Percentiles rank a stretch among this genome's conserved stretches.
Conservation (phyloP, 2,888 invertebrate species). For the Orchestes rusci region DNA sequence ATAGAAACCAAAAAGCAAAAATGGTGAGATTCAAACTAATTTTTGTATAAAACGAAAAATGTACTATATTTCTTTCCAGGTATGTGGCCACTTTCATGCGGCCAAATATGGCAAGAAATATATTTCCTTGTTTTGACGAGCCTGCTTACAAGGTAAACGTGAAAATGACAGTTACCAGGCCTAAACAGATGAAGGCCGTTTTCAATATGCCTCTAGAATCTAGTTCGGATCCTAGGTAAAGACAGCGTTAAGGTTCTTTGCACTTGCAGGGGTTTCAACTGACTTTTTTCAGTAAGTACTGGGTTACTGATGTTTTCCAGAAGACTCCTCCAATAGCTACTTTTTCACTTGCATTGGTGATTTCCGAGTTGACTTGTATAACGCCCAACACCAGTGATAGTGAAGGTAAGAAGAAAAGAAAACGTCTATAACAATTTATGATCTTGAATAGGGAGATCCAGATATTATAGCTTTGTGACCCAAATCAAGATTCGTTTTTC, state of each 20-base stretch:
- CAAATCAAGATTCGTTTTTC: too few relatives aligned
- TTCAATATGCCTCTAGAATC: conserved; percentile 57
- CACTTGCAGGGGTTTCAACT: too few relatives aligned
- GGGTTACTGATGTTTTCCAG: conserved; percentile 62
- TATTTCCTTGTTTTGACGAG: conserved; percentile 79
- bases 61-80: too few relatives aligned
- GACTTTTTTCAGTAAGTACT: conserved; percentile 45
- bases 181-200: conserved; percentile 50
- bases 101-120: conserved; percentile 64
- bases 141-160: conserved; percentile 69
- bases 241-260: too few relatives aligned
- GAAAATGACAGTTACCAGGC: conserved; percentile 55
- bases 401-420: conserved; percentile 21
- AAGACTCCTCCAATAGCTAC: conserved; percentile 70
- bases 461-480: too few relatives aligned
- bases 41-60: too few relatives aligned
- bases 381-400: conserved; percentile 31
- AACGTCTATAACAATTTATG: too few relatives aligned
- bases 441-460: too few relatives aligned
- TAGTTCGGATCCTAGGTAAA: conserved; percentile 55
- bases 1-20: conserved; percentile 39
- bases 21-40: conserved; percentile 34
- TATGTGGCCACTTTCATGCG: conserved; percentile 64
- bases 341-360: conserved; percentile 65
- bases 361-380: conserved; percentile 53